phyloP scores from a whole-genome alignment of 2,113 vertebrate genomes.

The Mellivora capensis region DNA sequence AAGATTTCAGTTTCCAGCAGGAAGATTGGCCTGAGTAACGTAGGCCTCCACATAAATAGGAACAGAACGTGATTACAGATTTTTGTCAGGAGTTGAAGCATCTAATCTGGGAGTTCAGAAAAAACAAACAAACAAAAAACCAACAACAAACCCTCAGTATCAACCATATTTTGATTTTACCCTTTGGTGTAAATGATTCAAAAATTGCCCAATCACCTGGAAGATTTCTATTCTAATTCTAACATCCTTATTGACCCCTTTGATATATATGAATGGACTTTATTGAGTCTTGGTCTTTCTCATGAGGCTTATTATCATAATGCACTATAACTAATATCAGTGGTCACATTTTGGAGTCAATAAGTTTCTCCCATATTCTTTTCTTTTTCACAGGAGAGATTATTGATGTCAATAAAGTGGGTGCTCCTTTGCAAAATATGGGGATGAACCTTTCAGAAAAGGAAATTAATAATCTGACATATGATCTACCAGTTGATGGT shows the following conservation, averaged over 20 bases:
- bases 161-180: neutral
- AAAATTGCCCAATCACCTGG: neutral
- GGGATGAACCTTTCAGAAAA: constrained; percentile 8
- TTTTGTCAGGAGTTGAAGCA: neutral
- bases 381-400: neutral
- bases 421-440: neutral
- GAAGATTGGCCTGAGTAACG: neutral
- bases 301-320: neutral
- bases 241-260: neutral
- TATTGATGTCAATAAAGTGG: neutral
- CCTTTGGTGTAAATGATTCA: neutral
- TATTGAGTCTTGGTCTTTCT: neutral
- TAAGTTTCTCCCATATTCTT: neutral
- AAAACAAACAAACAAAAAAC: neutral
- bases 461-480: neutral
- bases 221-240: neutral
- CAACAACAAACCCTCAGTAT: neutral
- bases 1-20: neutral
- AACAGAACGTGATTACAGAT: neutral
- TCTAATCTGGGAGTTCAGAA: neutral
- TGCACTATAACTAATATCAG: neutral
- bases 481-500: neutral
- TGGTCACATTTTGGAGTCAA: neutral
- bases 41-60: neutral
- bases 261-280: neutral